Conservation (phyloP, 2,888 invertebrate species). For the Limenitis camilla region DNA sequence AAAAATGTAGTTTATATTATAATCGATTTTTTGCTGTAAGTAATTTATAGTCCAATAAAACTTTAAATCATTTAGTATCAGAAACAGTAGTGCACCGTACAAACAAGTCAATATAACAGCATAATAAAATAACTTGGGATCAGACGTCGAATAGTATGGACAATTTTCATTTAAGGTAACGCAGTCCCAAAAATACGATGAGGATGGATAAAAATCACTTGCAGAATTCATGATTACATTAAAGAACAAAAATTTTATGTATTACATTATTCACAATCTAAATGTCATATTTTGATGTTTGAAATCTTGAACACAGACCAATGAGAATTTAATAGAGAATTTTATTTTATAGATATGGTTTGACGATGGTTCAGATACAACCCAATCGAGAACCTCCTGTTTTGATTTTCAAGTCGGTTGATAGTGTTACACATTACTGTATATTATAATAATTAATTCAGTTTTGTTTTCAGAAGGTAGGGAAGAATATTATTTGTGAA, state of each 20-base stretch:
- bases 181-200: conserved; percentile 57
- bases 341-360: too few species aligned
- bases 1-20: conserved; percentile 43
- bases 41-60: conserved; percentile 53
- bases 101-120: conserved; percentile 39
- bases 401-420: too few species aligned
- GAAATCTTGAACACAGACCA: not conserved
- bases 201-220: conserved; percentile 25
- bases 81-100: conserved; percentile 43
- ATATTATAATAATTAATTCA: too few species aligned
- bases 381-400: too few species aligned
- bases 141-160: conserved; percentile 40
- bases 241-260: not conserved
- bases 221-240: conserved; percentile 30
- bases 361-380: too few species aligned
- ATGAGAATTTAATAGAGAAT: not conserved
- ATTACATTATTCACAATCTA: not conserved
- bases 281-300: conserved; percentile 13
- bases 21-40: conserved; percentile 44
- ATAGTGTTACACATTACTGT: too few species aligned
- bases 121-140: conserved; percentile 50
- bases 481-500: too few species aligned
- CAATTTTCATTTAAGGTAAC: conserved; percentile 49
- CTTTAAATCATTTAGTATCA: conserved; percentile 44
- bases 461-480: too few species aligned